Conservation (phyloP, 2,888 invertebrate species). For the Punctoribates punctum region DNA sequence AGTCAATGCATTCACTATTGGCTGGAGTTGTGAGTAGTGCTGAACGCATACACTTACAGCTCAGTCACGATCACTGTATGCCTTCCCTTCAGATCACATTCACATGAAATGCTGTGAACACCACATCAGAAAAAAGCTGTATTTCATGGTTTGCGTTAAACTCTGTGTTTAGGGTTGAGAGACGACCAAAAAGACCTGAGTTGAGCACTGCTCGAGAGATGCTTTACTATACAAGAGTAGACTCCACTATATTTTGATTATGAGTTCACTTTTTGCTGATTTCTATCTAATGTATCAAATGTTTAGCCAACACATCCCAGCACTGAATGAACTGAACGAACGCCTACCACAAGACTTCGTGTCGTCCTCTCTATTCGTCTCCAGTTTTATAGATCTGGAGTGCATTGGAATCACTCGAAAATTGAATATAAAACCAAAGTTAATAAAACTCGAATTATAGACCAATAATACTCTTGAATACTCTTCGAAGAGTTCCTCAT, state of each 20-base stretch:
- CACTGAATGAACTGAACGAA: not conserved
- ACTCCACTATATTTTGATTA: slow-evolving; percentile 1
- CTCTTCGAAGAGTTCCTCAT: not conserved
- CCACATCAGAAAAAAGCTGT: slow-evolving; percentile 20
- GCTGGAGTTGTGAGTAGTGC: too few species aligned
- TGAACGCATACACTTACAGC: too few species aligned
- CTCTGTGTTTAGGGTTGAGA: slow-evolving; percentile 7
- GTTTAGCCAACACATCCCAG: not conserved
- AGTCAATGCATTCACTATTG: too few species aligned
- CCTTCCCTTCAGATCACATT: too few species aligned
- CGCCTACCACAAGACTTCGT: not conserved
- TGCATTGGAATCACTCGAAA: not conserved
- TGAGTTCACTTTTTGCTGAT: not conserved
- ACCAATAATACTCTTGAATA: not conserved
- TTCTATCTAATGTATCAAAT: not conserved
- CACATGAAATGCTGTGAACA: too few species aligned
- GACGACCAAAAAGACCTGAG: not conserved
- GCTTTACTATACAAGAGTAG: too few species aligned
- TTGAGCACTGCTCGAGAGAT: not conserved
- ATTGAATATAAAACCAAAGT: not conserved
- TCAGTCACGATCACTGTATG: too few species aligned
- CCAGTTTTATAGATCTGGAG: not conserved
- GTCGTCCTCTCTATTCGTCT: too few species aligned
- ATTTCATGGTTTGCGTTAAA: slow-evolving; percentile 2
- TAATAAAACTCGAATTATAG: not conserved